A percentile compares a stretch with the other conserved stretches of the same genome.
phyloP scores from a whole-genome alignment of 2,113 vertebrate species.

The Hepsetus odoe region DNA sequence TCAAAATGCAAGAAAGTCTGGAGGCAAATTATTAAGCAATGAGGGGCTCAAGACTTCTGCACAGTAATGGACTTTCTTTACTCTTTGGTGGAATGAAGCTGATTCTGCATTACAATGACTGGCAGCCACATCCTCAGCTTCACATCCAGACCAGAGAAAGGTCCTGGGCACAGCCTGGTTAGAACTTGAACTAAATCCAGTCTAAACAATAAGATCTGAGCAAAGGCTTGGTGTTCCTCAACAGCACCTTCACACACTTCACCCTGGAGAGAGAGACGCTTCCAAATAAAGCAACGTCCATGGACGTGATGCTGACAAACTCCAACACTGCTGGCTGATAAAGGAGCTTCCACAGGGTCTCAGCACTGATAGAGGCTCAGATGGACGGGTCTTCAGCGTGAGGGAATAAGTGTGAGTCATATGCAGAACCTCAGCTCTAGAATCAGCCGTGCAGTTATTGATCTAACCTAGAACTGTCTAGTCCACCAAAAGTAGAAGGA shows the following conservation, averaged over 20 bases:
- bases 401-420: not conserved
- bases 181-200: not conserved
- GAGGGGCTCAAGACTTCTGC: too few relatives aligned
- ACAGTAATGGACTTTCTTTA: too few relatives aligned
- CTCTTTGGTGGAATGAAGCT: too few relatives aligned
- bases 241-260: not conserved
- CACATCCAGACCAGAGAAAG: not conserved
- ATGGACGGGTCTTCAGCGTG: not conserved
- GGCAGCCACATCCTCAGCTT: not conserved
- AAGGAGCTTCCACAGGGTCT: not conserved
- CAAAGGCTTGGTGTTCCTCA: not conserved
- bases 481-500: too few relatives aligned
- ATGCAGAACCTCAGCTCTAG: too few relatives aligned
- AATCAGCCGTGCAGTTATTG: too few relatives aligned
- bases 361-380: not conserved
- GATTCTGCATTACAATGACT: not conserved
- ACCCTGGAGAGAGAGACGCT: not conserved
- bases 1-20: too few relatives aligned
- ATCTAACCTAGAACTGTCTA: too few relatives aligned
- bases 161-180: not conserved
- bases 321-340: not conserved
- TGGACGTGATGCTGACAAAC: not conserved
- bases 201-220: conserved; percentile 5
- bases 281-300: conserved; percentile 11
- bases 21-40: too few relatives aligned